Base-by-base conservation (phyloP, 2,888 invertebrate species). In the Drosophila anomalipes region DNA sequence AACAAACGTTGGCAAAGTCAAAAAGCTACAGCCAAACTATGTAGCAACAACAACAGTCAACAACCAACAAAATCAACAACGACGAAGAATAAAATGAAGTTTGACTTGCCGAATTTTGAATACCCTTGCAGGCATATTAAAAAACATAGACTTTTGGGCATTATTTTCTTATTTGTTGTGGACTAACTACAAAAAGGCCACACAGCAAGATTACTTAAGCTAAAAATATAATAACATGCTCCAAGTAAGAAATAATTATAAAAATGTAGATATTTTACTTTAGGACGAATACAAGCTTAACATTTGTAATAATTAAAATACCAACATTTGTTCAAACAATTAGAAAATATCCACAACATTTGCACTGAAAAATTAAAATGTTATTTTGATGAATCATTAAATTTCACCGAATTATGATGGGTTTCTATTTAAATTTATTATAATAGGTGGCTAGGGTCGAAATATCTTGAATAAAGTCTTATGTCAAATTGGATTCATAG, bases 1-100 rank as follows among this genome's bases (percentile, higher is more conserved):
- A 83, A 82, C 80, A 79, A 74, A 81, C 70, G 69, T 47, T 60
- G 67, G 63, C 60, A 72, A 73, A 83, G 90, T 74, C 73, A 70
- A 70, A 77, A 78, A 65, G 73, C 77, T 66, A 56, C 59, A 71
- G 65, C 47, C 59, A 60, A 87, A 89, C 87, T 87, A 87, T 74
- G 81, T 68, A 33, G 54, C 67, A 61, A 54, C 61, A 66, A 56
- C 62, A 61, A 49, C 71, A 70, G 52, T 32, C 32, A 54, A 57
- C 65, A 61, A n/a, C n/a, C 58, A 70, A 63, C 72, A 65, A 39
- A 60, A 64, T 58, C 63, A 70, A 30, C 73, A 76, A 56, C 35
- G 41, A 4, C 35, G 47, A 56, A 52, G 52, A 47, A 58, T 33
- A 47, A 3, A 32, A n/a, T 7, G 4, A 65, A 41, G 32, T 5